Conservation (phyloP, 2,113 vertebrate genomes). For the Camelus bactrianus region DNA sequence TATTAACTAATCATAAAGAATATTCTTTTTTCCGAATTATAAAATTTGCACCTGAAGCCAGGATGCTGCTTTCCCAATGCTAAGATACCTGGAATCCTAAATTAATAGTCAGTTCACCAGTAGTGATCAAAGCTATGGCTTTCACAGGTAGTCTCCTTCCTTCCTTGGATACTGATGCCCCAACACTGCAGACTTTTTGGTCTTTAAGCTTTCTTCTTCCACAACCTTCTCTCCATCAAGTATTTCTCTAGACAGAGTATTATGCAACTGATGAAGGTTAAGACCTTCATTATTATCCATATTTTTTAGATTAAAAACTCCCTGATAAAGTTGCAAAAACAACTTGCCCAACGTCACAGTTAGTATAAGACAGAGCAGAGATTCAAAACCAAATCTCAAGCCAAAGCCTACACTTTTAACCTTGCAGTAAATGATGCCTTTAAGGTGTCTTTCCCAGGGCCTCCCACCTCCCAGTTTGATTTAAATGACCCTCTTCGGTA, state of each 20-base stretch:
- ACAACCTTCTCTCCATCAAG: not conserved
- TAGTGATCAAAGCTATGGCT: not conserved
- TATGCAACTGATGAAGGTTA: not conserved
- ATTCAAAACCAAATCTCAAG: slow-evolving; percentile 30
- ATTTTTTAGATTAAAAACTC: slow-evolving; percentile 10
- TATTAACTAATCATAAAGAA: slow-evolving; percentile 34
- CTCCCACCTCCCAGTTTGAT: not conserved
- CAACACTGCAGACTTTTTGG: not conserved
- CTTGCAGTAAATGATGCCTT: not conserved
- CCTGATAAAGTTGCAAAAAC: slow-evolving; percentile 43
- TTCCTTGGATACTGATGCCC: not conserved
- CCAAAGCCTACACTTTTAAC: not conserved
- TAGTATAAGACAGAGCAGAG: not conserved
- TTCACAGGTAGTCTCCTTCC: not conserved
- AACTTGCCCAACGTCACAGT: not conserved
- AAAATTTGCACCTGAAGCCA: not conserved
- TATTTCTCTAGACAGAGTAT: not conserved
- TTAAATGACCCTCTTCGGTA: not conserved
- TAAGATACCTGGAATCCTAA: not conserved
- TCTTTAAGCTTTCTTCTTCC: not conserved
- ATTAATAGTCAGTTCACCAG: not conserved
- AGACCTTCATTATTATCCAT: not conserved
- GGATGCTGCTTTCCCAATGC: not conserved
- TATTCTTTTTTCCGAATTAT: slow-evolving; percentile 27
- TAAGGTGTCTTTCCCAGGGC: not conserved